Base-by-base conservation (phyloP, 2,888 invertebrate genomes). In the Elysia crispata region DNA sequence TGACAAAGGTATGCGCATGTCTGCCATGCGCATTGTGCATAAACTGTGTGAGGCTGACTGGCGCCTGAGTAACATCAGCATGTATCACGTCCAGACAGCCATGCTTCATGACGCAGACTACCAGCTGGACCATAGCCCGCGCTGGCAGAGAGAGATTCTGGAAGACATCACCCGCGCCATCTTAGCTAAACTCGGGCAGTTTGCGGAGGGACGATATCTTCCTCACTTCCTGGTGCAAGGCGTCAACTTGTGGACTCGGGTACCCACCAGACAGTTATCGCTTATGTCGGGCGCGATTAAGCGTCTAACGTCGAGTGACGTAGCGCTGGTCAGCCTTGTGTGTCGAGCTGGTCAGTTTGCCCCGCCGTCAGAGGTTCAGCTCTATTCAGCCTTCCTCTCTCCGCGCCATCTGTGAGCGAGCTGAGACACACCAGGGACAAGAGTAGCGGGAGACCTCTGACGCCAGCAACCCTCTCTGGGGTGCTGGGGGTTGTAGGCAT, bases 181-280 rank as follows among this genome's bases (percentile, higher is more conserved):
- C 6, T 84, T 90, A 8, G 80, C 84, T 67, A 85, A 87, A 49
- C 85, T 90, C 54, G 81, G 84, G 31, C 81, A 82, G 60, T 83
- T 74, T 25, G 73, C 80, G 69, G 84, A 82, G 11, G 41, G 60
- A 8, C 49, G 41, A 13, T 13, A 23, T 23, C 81, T 90, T 60
- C 89, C 89, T 0, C 87, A 90, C 81, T 90, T 90, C 82, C 88
- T 89, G 81, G 82, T 88, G 30, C 81, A 84, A 31, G 86, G 85
- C 15, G 75, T 86, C 8, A 88, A 90, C 81, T 78, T 90, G 67
- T 86, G 89, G 74, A 82, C 76, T n/a, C 73, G 82, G 33, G 80
- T 86, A 67, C 81, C 86, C 3, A 82, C 82, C 1, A 83, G 83
- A 33, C 85, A 86, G 49, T 72, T 86, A 33, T 77, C 81, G 0